A percentile compares a stretch with the other conserved stretches of the same genome.
Conservation (phyloP, 1,140 invertebrate species). For the Eueides isabella region DNA sequence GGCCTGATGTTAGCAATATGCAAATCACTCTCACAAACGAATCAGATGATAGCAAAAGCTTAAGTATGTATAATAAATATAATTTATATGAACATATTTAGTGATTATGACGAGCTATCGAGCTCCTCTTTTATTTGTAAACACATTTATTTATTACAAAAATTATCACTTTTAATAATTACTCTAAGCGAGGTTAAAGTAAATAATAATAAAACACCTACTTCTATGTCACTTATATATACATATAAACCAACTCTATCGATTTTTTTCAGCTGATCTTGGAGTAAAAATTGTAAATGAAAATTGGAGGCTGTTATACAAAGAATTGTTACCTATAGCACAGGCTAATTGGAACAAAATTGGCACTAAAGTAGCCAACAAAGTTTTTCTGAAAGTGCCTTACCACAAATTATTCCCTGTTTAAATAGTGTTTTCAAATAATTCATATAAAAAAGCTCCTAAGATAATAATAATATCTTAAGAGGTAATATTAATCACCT, state of each 20-base stretch:
- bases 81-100: not conserved
- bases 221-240: no score
- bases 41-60: conserved; percentile 82
- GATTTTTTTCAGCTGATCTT: conserved; percentile 77
- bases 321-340: conserved; percentile 80
- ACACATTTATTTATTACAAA: no score
- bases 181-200: no score
- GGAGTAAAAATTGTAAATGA: conserved; percentile 81
- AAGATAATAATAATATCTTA: no score
- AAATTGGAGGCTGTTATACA: conserved; percentile 84
- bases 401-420: conserved; percentile 70
- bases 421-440: not conserved
- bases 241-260: no score
- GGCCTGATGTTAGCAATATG: conserved; percentile 84
- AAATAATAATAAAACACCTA: no score
- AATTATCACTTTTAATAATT: no score
- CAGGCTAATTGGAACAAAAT: conserved; percentile 79
- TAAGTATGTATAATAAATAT: conserved; percentile 72
- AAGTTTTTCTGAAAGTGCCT: conserved; percentile 75
- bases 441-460: no score
- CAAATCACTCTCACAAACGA: conserved; percentile 80
- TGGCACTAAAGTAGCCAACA: conserved; percentile 69
- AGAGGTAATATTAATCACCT: no score
- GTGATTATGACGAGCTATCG: no score
- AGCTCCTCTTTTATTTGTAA: no score